Base-by-base conservation (phyloP, 37 sponge, comb jelly and placozoan species). In the Diacarnus erythraeanus region DNA sequence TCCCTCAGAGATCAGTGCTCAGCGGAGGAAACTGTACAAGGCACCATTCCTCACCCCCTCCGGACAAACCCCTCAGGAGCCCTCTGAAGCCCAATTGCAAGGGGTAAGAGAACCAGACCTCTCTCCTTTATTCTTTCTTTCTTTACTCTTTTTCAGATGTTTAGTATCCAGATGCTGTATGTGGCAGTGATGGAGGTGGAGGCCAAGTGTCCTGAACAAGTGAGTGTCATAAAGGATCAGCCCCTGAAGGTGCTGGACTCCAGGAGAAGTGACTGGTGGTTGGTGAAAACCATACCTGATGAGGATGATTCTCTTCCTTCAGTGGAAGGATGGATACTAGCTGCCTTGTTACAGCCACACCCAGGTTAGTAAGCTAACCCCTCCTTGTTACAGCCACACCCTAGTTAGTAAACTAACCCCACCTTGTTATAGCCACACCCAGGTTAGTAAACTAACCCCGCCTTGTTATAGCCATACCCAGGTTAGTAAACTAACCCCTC, bases 231-330 rank as follows among this genome's bases (percentile, higher is more conserved):
- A 2, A 43, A 77, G 34, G 77, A 75, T 25, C 92, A 92, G 66
- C 64, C 60, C 21, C 77, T 92, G 26, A 47, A 69, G 59, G 78
- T 85, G 23, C 27, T 92, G 36, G 92, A 92, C 54, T 44, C 59
- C 22, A 76, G 54, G 37, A 73, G 85, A 9, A 75, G 71, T 22
- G 92, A 92, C 85, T 92, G 92, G 92, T 92, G 92, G 92, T 74
- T 92, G 29, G 88, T 84, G 21, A 25, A 43, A 1, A 92, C 92
- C 38, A 42, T 84, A 12, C 43, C 84, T 0, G 41, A 74, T 21
- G 71, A 51, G 1, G 57, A 3, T 4, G 20, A 1, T 42, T 12
- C 23, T 1, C 0, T 35, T 1, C 17, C 25, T 2, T 44, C 81
- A 9, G 35, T 42, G 2, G 82, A 90, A 68, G 91, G 91, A 34